A percentile compares a stretch with the other conserved stretches of the same genome.
Evolutionary conservation across 2,888 invertebrate species (phyloP).

Genomic region (Habrosyne pyritoides): DNA sequence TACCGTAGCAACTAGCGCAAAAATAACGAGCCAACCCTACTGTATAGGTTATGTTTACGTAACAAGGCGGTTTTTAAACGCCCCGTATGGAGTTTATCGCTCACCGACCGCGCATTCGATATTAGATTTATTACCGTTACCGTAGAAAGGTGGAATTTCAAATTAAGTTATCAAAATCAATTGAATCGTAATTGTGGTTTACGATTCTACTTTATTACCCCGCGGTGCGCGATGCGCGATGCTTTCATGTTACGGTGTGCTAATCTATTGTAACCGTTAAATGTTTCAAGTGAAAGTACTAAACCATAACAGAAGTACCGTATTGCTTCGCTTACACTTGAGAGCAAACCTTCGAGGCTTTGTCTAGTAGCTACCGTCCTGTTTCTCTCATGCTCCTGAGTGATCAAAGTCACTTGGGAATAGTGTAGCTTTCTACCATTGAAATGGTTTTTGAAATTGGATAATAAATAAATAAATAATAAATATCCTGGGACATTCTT

Average conservation of each 20-base stretch:
- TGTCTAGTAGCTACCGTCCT: too few relatives aligned
- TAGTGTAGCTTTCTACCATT: too few relatives aligned
- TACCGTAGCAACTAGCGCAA: background rate
- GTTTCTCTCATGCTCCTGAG: too few relatives aligned
- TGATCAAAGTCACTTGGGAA: too few relatives aligned
- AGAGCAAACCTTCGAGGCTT: too few relatives aligned
- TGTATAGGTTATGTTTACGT: slow-evolving; percentile 8
- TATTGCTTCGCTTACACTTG: too few relatives aligned
- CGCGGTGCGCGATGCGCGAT: background rate
- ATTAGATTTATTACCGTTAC: background rate
- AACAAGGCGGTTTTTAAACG: slow-evolving; percentile 9
- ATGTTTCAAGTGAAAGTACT: too few relatives aligned
- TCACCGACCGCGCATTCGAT: background rate
- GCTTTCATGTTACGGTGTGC: background rate
- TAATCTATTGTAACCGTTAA: background rate
- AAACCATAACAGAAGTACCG: too few relatives aligned
- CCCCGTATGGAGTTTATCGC: slow-evolving; percentile 13
- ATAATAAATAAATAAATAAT: too few relatives aligned
- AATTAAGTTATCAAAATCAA: slow-evolving; percentile 2
- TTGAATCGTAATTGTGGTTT: background rate
- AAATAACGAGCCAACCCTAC: background rate
- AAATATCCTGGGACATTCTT: too few relatives aligned
- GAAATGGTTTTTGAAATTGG: too few relatives aligned
- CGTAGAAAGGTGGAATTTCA: background rate
- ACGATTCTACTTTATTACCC: background rate